phyloP scores from a whole-genome alignment of 1,140 invertebrate genomes.

The Gryllus bimaculatus region DNA sequence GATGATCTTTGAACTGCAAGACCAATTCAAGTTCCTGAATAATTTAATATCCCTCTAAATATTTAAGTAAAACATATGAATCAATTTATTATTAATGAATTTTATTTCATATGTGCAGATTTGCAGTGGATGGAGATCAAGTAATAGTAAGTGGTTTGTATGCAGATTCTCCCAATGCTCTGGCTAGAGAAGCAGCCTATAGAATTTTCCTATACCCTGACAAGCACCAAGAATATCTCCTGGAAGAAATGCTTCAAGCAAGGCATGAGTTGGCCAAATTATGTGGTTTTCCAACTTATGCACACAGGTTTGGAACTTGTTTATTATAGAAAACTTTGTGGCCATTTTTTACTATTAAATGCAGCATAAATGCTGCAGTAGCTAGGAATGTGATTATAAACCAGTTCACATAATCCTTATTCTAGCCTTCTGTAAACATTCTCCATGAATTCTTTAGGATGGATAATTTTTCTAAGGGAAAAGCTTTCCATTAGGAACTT shows the following conservation, averaged over 20 bases:
- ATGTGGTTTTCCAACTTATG: constrained; percentile 81
- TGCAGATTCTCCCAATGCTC: constrained; percentile 67
- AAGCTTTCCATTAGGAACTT: too few species aligned
- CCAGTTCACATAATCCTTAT: too few species aligned
- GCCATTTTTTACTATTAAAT: neutral
- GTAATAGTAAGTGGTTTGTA: constrained; percentile 67
- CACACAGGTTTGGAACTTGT: constrained; percentile 48
- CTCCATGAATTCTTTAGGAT: too few species aligned
- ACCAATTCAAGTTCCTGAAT: too few species aligned
- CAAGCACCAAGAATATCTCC: constrained; percentile 60
- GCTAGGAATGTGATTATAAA: too few species aligned
- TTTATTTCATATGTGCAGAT: constrained; percentile 41
- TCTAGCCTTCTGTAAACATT: too few species aligned
- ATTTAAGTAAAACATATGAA: too few species aligned
- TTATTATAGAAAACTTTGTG: neutral
- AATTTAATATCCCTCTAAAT: too few species aligned
- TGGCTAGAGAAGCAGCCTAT: constrained; percentile 82
- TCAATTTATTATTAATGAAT: too few species aligned
- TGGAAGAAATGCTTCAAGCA: constrained; percentile 60
- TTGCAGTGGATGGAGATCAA: constrained; percentile 59
- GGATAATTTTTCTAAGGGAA: too few species aligned
- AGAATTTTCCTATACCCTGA: constrained; percentile 76
- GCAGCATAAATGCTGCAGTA: too few species aligned
- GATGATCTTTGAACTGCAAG: too few species aligned
- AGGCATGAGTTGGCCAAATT: constrained; percentile 68